These are phyloP conservation scores for Acrocephalus scirpaceus DNA, from an alignment of 2,797 vertebrate species.

Conservation along the genomic window DNA sequence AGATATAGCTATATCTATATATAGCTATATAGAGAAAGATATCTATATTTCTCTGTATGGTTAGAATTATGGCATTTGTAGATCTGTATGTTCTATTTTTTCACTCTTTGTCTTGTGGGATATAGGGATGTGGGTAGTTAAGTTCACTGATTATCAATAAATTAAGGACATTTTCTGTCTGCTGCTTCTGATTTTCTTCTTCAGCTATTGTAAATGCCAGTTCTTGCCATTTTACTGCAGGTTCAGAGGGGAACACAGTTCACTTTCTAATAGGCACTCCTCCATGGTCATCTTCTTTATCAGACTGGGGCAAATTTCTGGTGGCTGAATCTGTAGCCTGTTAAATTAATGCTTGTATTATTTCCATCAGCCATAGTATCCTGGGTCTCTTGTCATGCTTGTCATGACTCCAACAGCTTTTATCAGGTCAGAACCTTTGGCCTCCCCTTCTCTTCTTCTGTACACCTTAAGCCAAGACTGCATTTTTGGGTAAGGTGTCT, in stretches of 20 bases:
- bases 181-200: not conserved
- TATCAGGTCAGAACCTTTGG: not conserved
- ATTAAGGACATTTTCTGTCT: not conserved
- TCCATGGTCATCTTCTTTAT: not conserved
- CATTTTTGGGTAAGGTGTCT: not conserved
- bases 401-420: not conserved
- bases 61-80: not conserved
- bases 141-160: not conserved
- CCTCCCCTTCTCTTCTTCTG: not conserved
- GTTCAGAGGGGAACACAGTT: not conserved
- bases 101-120: not conserved
- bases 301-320: not conserved
- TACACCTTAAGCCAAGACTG: not conserved
- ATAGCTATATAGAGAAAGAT: not conserved
- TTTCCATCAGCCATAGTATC: not conserved
- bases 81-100: not conserved
- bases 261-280: not conserved
- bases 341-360: not conserved
- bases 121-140: not conserved
- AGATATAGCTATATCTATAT: not conserved
- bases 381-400: not conserved
- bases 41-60: not conserved
- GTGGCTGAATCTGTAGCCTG: not conserved
- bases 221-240: not conserved
- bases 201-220: not conserved